phyloP scores from a whole-genome alignment of 1,140 invertebrate genomes.

The Panulirus ornatus region DNA sequence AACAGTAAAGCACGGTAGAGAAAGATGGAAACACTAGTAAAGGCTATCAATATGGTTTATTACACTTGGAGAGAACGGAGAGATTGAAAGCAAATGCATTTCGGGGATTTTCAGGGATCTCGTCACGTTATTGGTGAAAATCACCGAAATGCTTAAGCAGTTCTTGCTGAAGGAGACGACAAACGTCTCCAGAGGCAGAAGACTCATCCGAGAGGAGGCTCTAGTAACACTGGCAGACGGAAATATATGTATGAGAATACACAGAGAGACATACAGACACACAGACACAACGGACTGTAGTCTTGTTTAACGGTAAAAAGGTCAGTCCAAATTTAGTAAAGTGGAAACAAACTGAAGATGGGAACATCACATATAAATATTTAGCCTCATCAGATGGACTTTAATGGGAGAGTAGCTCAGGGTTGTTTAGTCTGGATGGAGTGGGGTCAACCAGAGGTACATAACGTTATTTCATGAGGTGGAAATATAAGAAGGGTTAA shows the following conservation, averaged over 20 bases:
- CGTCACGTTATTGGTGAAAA: not conserved
- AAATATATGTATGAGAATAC: too few relatives aligned
- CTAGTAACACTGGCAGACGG: not conserved
- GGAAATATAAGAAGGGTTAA: too few relatives aligned
- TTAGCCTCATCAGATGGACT: too few relatives aligned
- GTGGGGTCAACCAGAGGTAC: too few relatives aligned
- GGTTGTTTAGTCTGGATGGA: too few relatives aligned
- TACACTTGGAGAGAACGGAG: not conserved
- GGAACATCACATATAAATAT: too few relatives aligned
- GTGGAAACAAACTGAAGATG: too few relatives aligned
- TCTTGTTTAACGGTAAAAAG: too few relatives aligned
- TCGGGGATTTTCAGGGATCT: not conserved
- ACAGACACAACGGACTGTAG: too few relatives aligned
- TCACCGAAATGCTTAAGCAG: not conserved
- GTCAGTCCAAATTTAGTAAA: not conserved
- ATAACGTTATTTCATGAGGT: too few relatives aligned
- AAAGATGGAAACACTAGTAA: conserved; percentile 1
- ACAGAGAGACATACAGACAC: not conserved
- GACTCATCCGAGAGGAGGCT: not conserved
- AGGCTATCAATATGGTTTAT: not conserved
- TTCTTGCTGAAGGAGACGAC: not conserved
- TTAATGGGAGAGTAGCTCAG: too few relatives aligned
- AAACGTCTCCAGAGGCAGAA: not conserved
- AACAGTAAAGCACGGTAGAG: conserved; percentile 8
- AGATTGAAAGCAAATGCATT: not conserved